phyloP scores from a whole-genome alignment of 2,797 vertebrate genomes.

The Decapterus maruadsi region DNA sequence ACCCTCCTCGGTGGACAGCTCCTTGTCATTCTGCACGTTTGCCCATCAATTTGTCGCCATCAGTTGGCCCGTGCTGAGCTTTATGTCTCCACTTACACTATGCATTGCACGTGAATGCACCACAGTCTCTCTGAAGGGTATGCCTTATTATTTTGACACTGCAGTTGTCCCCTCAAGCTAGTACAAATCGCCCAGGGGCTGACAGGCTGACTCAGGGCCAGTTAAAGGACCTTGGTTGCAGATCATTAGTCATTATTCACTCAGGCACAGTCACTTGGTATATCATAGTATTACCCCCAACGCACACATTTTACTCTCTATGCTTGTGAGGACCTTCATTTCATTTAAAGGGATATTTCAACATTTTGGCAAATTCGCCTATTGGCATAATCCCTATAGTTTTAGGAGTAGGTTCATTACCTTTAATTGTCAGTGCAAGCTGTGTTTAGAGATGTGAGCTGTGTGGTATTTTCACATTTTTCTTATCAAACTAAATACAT shows the following conservation, averaged over 20 bases:
- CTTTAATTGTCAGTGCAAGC: no score
- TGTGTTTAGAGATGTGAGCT: no score
- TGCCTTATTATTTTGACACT: constrained; percentile 41
- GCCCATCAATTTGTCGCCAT: constrained; percentile 9
- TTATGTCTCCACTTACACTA: not conserved
- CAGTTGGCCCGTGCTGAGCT: constrained; percentile 1
- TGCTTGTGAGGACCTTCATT: not conserved
- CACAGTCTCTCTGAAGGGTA: not conserved
- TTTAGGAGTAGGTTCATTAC: no score
- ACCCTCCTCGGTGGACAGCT: constrained; percentile 49
- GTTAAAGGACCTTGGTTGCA: constrained; percentile 4
- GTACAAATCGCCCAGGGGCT: not conserved
- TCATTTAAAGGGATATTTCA: not conserved
- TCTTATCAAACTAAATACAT: no score
- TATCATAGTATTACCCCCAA: not conserved
- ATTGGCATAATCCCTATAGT: no score
- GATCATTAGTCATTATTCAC: constrained; percentile 24
- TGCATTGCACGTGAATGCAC: constrained; percentile 16
- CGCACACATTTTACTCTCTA: not conserved
- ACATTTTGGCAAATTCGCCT: no score
- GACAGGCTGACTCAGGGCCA: constrained; percentile 1
- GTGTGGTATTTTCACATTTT: no score
- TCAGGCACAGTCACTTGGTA: not conserved
- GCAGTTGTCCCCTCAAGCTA: constrained; percentile 23
- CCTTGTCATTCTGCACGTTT: constrained; percentile 16